A percentile compares a stretch with the other conserved stretches of the same genome.
These are phyloP conservation scores for Cavia aperea DNA, from an alignment of 2,113 vertebrate species.

Conservation along the genomic window DNA sequence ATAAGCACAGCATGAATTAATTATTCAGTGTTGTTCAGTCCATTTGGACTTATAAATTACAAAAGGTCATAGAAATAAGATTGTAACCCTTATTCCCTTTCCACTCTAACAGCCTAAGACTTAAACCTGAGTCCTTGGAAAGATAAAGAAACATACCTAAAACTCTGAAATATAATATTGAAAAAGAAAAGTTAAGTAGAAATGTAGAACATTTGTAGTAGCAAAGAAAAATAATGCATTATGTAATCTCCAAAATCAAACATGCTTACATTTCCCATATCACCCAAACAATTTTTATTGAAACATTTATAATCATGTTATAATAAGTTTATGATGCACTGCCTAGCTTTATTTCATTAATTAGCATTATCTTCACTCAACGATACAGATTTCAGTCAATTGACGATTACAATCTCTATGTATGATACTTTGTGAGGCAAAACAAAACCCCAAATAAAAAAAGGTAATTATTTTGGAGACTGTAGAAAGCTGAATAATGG, in stretches of 20 bases:
- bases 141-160: constrained; percentile 5
- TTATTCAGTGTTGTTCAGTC: constrained; percentile 72
- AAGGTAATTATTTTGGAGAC: not conserved
- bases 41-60: constrained; percentile 71
- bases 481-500: not conserved
- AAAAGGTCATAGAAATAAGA: constrained; percentile 65
- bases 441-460: not conserved
- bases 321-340: not conserved
- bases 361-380: not conserved
- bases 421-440: not conserved
- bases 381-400: not conserved
- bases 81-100: constrained; percentile 59
- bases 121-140: constrained; percentile 27
- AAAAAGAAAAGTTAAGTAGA: not conserved
- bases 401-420: not conserved
- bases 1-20: constrained; percentile 71
- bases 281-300: not conserved
- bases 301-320: not conserved
- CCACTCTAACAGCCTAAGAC: constrained; percentile 39
- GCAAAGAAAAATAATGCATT: not conserved
- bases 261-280: not conserved
- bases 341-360: not conserved
- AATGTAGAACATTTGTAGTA: not conserved
- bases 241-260: not conserved
- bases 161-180: constrained; percentile 18